phyloP scores from a whole-genome alignment of 2,888 invertebrate species.

The Omphaloscelis lunosa region DNA sequence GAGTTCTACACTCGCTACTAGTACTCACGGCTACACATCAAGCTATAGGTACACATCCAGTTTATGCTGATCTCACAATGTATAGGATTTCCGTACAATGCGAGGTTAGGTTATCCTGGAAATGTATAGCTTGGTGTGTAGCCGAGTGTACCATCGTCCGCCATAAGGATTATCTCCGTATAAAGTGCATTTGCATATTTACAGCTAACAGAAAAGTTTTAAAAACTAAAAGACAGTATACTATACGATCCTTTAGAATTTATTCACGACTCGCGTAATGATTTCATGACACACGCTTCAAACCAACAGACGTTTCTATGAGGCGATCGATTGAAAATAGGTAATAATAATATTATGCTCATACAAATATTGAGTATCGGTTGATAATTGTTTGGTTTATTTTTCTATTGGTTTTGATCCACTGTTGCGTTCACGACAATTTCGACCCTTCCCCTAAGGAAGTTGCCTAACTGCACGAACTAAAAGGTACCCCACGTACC shows the following conservation, averaged over 20 bases:
- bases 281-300: constrained; percentile 8
- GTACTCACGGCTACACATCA: too few relatives aligned
- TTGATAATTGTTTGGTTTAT: not conserved
- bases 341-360: not conserved
- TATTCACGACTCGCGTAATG: not conserved
- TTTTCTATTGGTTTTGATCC: constrained; percentile 23
- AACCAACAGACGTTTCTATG: not conserved
- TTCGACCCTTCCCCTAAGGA: constrained; percentile 52
- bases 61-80: too few relatives aligned
- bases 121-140: too few relatives aligned
- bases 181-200: not conserved
- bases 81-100: too few relatives aligned
- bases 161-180: not conserved
- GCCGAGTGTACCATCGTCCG: too few relatives aligned
- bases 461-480: constrained; percentile 34
- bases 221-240: not conserved
- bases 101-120: too few relatives aligned
- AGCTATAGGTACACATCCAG: too few relatives aligned
- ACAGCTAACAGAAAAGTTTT: constrained; percentile 2
- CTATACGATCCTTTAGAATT: not conserved
- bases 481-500: not conserved
- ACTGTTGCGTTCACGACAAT: constrained; percentile 18
- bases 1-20: not conserved
- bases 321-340: constrained; percentile 6
- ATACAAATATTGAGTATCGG: not conserved